Evolutionary conservation across 2,797 vertebrate genomes (phyloP).

Genomic region (Eupleurogrammus muticus): DNA sequence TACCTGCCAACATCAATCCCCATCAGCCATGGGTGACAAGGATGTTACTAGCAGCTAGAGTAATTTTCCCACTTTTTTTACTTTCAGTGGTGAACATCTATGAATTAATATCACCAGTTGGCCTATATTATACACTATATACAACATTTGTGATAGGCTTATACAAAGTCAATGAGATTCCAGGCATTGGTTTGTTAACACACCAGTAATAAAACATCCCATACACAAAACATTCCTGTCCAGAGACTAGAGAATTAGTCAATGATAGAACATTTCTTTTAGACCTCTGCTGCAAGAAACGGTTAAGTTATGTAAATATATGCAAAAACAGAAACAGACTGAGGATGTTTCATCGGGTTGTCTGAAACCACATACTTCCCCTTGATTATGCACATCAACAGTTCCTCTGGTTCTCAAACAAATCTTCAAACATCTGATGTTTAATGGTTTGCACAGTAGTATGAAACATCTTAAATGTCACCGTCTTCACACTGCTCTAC

Average conservation of each 20-base stretch:
- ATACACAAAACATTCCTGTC: slow-evolving; percentile 43
- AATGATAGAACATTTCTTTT: slow-evolving; percentile 52
- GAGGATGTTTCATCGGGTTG: slow-evolving; percentile 60
- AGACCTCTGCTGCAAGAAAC: slow-evolving; percentile 54
- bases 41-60: slow-evolving; percentile 17
- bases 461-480: slow-evolving; percentile 70
- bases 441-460: slow-evolving; percentile 44
- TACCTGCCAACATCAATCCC: slow-evolving; percentile 2
- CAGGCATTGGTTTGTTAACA: slow-evolving; percentile 27
- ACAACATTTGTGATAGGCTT: not conserved
- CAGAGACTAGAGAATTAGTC: slow-evolving; percentile 48
- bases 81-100: not conserved
- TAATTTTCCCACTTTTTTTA: not conserved
- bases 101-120: not conserved
- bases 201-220: slow-evolving; percentile 34
- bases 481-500: slow-evolving; percentile 51
- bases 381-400: slow-evolving; percentile 68
- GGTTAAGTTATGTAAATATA: slow-evolving; percentile 77
- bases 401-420: slow-evolving; percentile 53
- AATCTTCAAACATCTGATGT: slow-evolving; percentile 55
- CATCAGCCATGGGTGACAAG: slow-evolving; percentile 17
- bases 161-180: slow-evolving; percentile 16
- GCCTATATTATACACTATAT: not conserved
- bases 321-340: slow-evolving; percentile 68
- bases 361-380: slow-evolving; percentile 68